phyloP scores from a whole-genome alignment of 2,113 vertebrate species.

The Montifringilla adamsi region DNA sequence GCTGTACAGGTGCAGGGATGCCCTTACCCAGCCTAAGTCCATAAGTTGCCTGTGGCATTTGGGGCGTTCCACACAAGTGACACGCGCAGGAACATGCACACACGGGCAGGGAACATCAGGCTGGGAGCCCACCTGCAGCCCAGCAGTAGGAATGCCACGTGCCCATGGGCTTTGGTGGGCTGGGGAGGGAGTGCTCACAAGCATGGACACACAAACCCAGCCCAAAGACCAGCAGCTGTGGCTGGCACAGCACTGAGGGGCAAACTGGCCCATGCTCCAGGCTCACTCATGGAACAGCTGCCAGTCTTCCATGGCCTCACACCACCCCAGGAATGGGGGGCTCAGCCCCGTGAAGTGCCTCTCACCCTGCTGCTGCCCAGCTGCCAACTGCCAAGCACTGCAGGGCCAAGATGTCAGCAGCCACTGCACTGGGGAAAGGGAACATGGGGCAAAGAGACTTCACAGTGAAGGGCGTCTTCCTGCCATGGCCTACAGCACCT shows the following conservation, averaged over 20 bases:
- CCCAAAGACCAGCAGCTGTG: neutral
- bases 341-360: rapidly evolving
- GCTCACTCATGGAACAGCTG: neutral
- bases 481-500: neutral
- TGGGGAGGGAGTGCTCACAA: too few species aligned
- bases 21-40: neutral
- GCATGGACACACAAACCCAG: rapidly evolving
- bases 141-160: rapidly evolving
- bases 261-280: neutral
- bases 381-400: neutral
- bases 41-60: neutral
- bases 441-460: rapidly evolving
- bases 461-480: neutral
- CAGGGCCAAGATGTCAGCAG: neutral
- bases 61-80: neutral
- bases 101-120: rapidly evolving
- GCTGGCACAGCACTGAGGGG: neutral
- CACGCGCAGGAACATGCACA: neutral
- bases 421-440: neutral
- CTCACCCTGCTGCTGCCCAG: rapidly evolving
- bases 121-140: neutral
- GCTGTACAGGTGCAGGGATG: neutral
- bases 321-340: rapidly evolving
- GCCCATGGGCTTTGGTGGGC: rapidly evolving
- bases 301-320: neutral